These are phyloP conservation scores for Greenwoodochromis staneri DNA, from an alignment of 2,113 vertebrate species.

Conservation along the genomic window DNA sequence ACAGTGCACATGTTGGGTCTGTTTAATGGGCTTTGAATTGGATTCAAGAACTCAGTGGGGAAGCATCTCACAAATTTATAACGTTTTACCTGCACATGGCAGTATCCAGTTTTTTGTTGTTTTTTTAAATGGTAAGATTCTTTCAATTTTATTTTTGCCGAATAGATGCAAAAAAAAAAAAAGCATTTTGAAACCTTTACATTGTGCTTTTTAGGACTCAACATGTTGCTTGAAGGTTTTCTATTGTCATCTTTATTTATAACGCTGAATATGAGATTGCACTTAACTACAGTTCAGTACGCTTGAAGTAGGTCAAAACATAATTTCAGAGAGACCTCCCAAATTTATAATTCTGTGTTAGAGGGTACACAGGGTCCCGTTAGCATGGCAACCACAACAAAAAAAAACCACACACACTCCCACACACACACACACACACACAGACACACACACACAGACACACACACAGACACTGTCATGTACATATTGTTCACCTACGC, in stretches of 20 bases:
- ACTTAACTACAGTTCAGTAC: background rate
- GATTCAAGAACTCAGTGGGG: background rate
- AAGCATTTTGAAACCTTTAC: background rate
- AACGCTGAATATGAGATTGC: background rate
- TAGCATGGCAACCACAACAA: conserved; percentile 22
- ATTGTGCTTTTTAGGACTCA: background rate
- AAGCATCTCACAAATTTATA: background rate
- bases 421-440: background rate
- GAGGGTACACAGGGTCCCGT: background rate
- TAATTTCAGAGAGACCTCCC: background rate
- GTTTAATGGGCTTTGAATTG: background rate
- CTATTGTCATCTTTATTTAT: background rate
- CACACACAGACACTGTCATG: background rate
- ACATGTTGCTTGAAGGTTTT: background rate
- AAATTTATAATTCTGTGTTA: conserved; percentile 1
- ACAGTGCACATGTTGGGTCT: background rate
- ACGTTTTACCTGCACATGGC: background rate
- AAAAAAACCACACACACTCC: background rate
- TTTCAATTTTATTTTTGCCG: background rate
- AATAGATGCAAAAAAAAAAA: background rate
- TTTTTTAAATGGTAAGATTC: background rate
- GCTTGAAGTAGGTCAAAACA: background rate
- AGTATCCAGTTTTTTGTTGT: background rate
- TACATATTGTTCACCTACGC: background rate
- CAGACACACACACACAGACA: background rate